These are phyloP conservation scores for Donacobius atricapilla DNA, from an alignment of 2,113 vertebrate species.

Conservation along the genomic window DNA sequence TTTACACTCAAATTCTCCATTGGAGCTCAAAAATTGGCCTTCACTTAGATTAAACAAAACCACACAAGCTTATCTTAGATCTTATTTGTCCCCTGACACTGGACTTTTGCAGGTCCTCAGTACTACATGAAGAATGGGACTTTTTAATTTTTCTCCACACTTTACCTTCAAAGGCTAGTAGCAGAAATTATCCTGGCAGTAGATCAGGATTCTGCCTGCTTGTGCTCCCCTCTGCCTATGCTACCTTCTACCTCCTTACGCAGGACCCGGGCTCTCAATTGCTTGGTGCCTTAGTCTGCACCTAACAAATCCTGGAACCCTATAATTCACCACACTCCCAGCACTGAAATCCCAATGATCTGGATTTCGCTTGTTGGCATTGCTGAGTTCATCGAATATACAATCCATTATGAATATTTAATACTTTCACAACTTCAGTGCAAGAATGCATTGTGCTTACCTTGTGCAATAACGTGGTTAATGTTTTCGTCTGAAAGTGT, in stretches of 20 bases:
- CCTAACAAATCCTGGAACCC: not conserved
- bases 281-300: not conserved
- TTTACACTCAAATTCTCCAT: not conserved
- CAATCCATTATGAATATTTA: not conserved
- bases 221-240: not conserved
- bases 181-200: not conserved
- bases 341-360: not conserved
- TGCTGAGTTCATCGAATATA: not conserved
- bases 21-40: not conserved
- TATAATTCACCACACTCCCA: not conserved
- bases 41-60: not conserved
- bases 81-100: not conserved
- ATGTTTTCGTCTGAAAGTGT: not conserved
- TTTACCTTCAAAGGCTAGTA: not conserved
- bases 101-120: not conserved
- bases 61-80: not conserved
- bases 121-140: not conserved
- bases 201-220: not conserved
- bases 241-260: not conserved
- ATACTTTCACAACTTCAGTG: not conserved
- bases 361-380: not conserved
- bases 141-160: not conserved
- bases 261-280: not conserved
- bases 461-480: not conserved
- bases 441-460: not conserved